These are phyloP conservation scores for Cyphomyrus discorhynchus DNA, from an alignment of 2,113 vertebrate genomes.

Conservation along the genomic window DNA sequence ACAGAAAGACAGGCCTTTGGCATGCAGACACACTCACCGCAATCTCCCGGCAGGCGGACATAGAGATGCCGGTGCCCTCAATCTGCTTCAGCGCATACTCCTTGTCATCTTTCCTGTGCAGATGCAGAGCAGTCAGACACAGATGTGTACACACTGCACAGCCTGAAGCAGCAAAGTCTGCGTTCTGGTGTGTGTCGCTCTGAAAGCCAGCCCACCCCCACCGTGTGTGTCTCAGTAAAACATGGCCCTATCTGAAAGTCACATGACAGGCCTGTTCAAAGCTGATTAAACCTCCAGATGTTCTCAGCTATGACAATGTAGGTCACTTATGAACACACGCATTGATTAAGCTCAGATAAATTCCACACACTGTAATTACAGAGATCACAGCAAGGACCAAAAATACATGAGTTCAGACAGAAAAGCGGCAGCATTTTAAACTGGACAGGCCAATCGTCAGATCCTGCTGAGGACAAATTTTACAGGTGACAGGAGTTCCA, in stretches of 20 bases:
- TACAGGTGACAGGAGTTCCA: background rate
- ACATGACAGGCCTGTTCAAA: background rate
- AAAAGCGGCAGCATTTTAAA: background rate
- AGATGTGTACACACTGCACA: background rate
- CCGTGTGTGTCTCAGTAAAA: background rate
- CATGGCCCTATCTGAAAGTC: background rate
- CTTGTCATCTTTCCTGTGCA: conserved; percentile 95
- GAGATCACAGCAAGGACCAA: background rate
- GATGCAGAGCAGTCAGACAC: conserved; percentile 7
- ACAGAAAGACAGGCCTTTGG: background rate
- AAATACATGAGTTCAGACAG: background rate
- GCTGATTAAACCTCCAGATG: background rate
- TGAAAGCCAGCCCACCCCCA: background rate
- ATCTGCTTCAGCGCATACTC: conserved; percentile 99
- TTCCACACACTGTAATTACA: background rate
- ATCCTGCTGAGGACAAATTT: background rate
- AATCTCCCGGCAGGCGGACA: conserved; percentile 99
- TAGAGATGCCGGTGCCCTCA: conserved; percentile 99
- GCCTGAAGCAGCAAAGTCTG: background rate
- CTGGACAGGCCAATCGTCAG: background rate
- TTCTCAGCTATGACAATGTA: background rate
- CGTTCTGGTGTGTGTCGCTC: background rate
- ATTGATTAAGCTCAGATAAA: background rate
- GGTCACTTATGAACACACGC: background rate
- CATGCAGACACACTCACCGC: conserved; percentile 76